Base-by-base conservation (phyloP, 2,888 invertebrate genomes). In the Oscheius sp. region DNA sequence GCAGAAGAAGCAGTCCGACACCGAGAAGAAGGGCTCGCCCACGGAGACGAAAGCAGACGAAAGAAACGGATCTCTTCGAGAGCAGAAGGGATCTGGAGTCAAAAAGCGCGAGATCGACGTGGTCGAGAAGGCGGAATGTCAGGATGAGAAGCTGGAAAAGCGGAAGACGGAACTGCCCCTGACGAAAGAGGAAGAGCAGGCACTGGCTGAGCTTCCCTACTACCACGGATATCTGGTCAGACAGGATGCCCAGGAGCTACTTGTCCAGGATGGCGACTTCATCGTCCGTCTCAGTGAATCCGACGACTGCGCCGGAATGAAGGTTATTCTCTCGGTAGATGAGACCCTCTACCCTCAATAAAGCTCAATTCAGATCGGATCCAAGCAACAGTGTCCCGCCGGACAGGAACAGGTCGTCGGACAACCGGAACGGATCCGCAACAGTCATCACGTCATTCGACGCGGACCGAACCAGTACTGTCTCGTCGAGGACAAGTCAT, bases 221-320 rank as follows among this genome's bases (percentile, higher is more conserved):
- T 79, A 77, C 42, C 79, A 79, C 65, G 79, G 79, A 11, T 75
- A 75, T 35, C 29, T 79, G 62, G 73, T 76, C 0, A 72, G 76
- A 3, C 76, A 79, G 1, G 79, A 76, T 58, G 66, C 76, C 37
- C 50, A 50, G 42, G 29, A 55, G 21, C 21, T 21, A 3, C 50
- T 77, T 2, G 35, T 77, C 35, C 48, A 51, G 21, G 74, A 75
- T 5, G 79, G 79, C 29, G 79, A 79, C 47, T 79, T 71, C 47
- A 29, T 79, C 37, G 51, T 79, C 10, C 70, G 79, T 21, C 68
- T 79, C 50, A 79, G 75, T 32, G 79, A 79, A 33, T 58, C 50
- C 29, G 76, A 68, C 33, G 42, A 42, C 21, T 21, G 21, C 21
- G 70, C 57, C 13, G 57, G 57, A 9, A 57, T 21, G n/a, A 2